Evolutionary conservation across 2,797 vertebrate species (phyloP), one percentile per base, ranked within the genome.

Genomic region (Parambassis ranga): DNA sequence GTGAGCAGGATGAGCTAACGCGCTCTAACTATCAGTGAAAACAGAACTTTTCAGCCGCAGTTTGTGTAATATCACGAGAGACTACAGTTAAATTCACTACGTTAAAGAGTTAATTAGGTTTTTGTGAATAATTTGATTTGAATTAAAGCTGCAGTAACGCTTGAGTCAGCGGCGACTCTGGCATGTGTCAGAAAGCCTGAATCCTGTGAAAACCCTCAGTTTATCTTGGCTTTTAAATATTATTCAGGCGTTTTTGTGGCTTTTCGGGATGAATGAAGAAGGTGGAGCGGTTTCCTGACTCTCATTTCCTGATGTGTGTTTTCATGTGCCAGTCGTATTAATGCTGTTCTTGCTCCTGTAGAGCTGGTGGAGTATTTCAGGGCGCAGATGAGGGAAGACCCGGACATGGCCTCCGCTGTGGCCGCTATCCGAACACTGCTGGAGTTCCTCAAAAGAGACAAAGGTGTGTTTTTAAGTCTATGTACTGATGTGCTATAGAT

Each of bases 381-480:
- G 86, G 91, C 87, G 14, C 96, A 97, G 85, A 94, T 96, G 88
- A 92, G 83, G 71, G 89, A 92, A 26, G 94, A 98, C 41, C 94
- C 95, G n/a, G 95, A 95, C 71, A 94, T 95, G 55, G 95, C 97
- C n/a, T 98, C 97, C 3, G 97, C 96, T 0, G 97, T 98, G 67
- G 96, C 96, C 1, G 96, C 97, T 3, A 98, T 99, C 64, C 91
- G 91, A 9, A 96, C 95, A 0, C 87, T 98, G 76, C 90, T 98
- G 33, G 96, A 95, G 28, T 98, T 96, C 83, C 86, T 99, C 18
- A 97, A 94, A 83, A 92, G 92, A 84, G 96, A 98, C 80, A 94
- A 92, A 94, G 97, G 97, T 95, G 36, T 4, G 46, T 4, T 20
- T 35, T n/a, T n/a, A n/a, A n/a, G n/a, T n/a, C n/a, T n/a, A n/a